A percentile compares a stretch with the other conserved stretches of the same genome.
Evolutionary conservation across 2,113 vertebrate genomes (phyloP).

Genomic region (Peromyscus californicus): DNA sequence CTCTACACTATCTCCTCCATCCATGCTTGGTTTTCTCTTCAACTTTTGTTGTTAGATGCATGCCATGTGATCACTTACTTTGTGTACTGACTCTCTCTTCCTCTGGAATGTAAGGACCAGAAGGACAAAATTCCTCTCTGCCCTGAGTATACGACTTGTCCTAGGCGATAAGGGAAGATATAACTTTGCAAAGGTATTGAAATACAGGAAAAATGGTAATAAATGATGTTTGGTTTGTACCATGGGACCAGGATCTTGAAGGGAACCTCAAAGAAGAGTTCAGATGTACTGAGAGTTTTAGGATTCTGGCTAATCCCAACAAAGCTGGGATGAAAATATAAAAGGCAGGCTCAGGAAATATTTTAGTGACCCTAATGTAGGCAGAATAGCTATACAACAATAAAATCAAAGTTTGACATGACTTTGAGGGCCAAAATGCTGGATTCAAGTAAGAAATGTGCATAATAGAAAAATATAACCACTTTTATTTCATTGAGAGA

Average conservation of each 20-base stretch:
- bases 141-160: neutral
- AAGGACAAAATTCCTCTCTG: too few relatives aligned
- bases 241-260: neutral
- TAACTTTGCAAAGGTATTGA: neutral
- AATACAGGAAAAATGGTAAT: neutral
- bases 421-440: neutral
- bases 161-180: neutral
- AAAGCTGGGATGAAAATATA: neutral
- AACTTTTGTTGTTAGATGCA: neutral
- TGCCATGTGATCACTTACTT: neutral
- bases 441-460: constrained; percentile 12
- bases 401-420: neutral
- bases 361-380: neutral
- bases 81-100: neutral
- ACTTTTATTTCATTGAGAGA: constrained; percentile 23
- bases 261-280: neutral
- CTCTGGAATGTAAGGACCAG: neutral
- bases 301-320: neutral
- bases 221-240: neutral
- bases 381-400: neutral
- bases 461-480: neutral
- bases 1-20: neutral
- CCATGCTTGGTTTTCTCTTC: neutral
- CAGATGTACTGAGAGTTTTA: neutral
- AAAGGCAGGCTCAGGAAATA: neutral